Conservation (phyloP, 1,140 invertebrate genomes). For the Drosophila melanogaster region Release_6_plus_ISO1_MT NC_004354.4:698501-699000, state of each 20-base stretch:
- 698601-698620: too few species aligned
- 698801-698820: conserved; percentile 23
- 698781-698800: conserved; percentile 27
- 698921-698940: conserved; percentile 45
- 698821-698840: conserved; percentile 29
- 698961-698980: conserved; percentile 20
- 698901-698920: conserved; percentile 43
- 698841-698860: conserved; percentile 58
- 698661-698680: conserved; percentile 21
- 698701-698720: conserved; percentile 62
- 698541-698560: too few species aligned
- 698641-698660: neutral
- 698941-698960: conserved; percentile 30
- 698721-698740: conserved; percentile 45
- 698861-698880: conserved; percentile 1
- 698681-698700: conserved; percentile 43
- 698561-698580: too few species aligned
- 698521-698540: neutral
- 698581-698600: too few species aligned
- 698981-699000: conserved; percentile 14
- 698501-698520: neutral
- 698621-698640: too few species aligned
- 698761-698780: conserved; percentile 44
- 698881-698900: neutral
- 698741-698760: conserved; percentile 41